phyloP scores from a whole-genome alignment of 2,797 vertebrate species.

The Coreius guichenoti region DNA sequence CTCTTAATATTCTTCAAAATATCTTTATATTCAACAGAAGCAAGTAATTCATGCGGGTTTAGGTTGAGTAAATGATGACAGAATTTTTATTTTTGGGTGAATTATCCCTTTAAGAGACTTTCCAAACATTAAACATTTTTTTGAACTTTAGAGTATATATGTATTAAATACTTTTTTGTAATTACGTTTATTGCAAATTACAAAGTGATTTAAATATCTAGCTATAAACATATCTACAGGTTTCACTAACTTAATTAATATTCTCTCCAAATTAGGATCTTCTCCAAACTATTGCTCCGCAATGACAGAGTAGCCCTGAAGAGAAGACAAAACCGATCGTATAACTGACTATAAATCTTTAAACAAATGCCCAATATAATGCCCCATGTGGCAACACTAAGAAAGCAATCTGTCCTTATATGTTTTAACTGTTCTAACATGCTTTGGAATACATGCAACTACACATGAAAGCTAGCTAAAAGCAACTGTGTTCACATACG shows the following conservation, averaged over 20 bases:
- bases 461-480: background rate
- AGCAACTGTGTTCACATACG: background rate
- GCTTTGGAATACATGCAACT: background rate
- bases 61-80: no score
- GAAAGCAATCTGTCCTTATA: background rate
- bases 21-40: no score
- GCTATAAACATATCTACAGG: background rate
- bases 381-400: no score
- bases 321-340: background rate
- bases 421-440: background rate
- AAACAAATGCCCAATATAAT: background rate
- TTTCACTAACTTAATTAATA: background rate
- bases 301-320: background rate
- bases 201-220: background rate
- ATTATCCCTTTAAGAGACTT: no score
- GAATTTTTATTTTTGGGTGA: no score
- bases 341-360: background rate
- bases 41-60: no score
- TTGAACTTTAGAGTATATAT: background rate
- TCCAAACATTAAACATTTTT: no score
- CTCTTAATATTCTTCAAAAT: no score
- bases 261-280: background rate
- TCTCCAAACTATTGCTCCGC: background rate
- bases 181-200: background rate
- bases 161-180: background rate